phyloP scores from a whole-genome alignment of 1,140 invertebrate genomes.

The Eumaeus atala region DNA sequence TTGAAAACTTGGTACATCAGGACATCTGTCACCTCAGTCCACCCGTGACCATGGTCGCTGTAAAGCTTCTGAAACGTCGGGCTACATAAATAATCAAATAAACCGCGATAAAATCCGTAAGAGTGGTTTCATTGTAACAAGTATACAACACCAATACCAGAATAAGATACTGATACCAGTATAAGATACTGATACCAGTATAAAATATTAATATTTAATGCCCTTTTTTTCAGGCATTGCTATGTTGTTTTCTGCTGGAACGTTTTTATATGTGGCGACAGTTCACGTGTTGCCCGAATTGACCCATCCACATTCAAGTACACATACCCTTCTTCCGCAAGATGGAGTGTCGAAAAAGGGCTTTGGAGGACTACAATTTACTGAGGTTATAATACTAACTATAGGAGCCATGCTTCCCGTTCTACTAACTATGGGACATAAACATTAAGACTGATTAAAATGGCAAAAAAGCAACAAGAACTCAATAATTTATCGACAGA shows the following conservation, averaged over 20 bases:
- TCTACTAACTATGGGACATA: conserved; percentile 92
- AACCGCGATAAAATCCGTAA: too few species aligned
- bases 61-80: too few species aligned
- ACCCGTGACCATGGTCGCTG: too few species aligned
- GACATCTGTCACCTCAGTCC: too few species aligned
- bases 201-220: not conserved
- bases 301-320: conserved; percentile 73
- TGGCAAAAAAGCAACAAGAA: too few species aligned
- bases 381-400: conserved; percentile 89
- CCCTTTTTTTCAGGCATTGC: conserved; percentile 83
- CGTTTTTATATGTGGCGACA: conserved; percentile 98
- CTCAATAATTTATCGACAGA: too few species aligned
- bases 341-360: conserved; percentile 68
- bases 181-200: too few species aligned
- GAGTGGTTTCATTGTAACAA: too few species aligned
- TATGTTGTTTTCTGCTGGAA: conserved; percentile 98
- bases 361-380: conserved; percentile 78
- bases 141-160: too few species aligned
- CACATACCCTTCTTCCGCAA: conserved; percentile 54
- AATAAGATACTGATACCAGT: too few species aligned
- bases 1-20: too few species aligned
- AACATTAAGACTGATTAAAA: conserved; percentile 79
- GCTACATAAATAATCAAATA: too few species aligned
- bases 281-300: conserved; percentile 98
- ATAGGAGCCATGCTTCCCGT: conserved; percentile 90